These are phyloP conservation scores for Phrynocephalus versicolor DNA, from an alignment of 2,113 vertebrate species.

Conservation along the genomic window DNA sequence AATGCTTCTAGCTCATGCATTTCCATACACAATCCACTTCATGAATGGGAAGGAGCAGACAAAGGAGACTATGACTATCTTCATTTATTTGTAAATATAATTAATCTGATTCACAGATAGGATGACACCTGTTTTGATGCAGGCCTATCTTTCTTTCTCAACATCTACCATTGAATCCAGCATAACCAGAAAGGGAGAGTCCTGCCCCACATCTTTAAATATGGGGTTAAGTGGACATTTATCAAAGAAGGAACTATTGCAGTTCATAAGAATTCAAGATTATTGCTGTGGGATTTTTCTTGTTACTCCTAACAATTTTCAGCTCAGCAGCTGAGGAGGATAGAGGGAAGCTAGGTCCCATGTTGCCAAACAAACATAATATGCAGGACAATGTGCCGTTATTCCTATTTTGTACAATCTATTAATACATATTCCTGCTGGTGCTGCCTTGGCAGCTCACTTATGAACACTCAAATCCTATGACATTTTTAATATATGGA, in stretches of 20 bases:
- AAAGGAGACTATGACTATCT: too few relatives aligned
- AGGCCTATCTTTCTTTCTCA: neutral
- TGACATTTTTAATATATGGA: neutral
- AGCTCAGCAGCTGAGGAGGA: neutral
- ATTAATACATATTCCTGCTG: neutral
- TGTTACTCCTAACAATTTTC: neutral
- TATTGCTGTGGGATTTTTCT: neutral
- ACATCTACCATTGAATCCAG: neutral
- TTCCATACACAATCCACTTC: neutral
- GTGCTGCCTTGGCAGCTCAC: neutral
- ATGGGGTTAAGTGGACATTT: neutral
- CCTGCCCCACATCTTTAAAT: neutral
- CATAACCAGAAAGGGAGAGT: too few relatives aligned
- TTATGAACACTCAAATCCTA: neutral
- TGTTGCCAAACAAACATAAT: neutral
- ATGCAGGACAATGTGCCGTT: too few relatives aligned
- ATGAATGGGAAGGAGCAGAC: neutral
- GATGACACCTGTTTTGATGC: neutral
- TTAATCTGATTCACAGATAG: neutral
- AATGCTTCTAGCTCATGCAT: neutral
- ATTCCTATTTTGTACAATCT: neutral
- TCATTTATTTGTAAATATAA: neutral
- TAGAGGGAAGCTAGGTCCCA: neutral
- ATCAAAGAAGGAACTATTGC: too few relatives aligned
- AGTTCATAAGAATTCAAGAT: too few relatives aligned